Evolutionary conservation across 2,888 invertebrate genomes (phyloP), one percentile per base, ranked within the genome.

Genomic region (Aproaerema taeniolella): DNA sequence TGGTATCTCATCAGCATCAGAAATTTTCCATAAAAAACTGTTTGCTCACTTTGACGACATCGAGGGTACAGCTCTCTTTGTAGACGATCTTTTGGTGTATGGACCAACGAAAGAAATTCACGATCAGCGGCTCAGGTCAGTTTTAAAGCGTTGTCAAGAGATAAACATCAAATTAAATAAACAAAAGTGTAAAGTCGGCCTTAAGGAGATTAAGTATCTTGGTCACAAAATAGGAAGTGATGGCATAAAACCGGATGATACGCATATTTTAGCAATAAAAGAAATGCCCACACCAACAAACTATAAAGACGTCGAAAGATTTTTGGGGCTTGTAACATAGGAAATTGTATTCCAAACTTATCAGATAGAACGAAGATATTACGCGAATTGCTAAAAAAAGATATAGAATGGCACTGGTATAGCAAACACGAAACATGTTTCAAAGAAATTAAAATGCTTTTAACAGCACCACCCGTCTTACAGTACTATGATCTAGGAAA

Each of bases 361-460:
- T 38, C 38, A 10, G 38, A 38, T 24, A 38, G 31, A 38, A 38
- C 38, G 4, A n/a, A 24, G 9, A 8, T 29, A 10, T 38, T 38
- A 20, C 11, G 38, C 7, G 38, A 38, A 24, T 14, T 38, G 6
- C 17, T 38, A 15, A 30, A 13, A 33, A 33, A 33, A 11, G 24
- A 20, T 5, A 11, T 33, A 2, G 24, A 31, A 14, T 38, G 31
- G 33, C 33, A 33, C 12, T 33, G 33, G 44, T 10, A 47, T 42
- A 26, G 32, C 47, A 9, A 46, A 48, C 33, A 33, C 7, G 33
- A 33, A 26, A 48, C 51, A 37, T 33, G 17, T 6, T 51, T 48
- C 15, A 46, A 49, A 1, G 49, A 53, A 15, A 49, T 53, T 51
- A 53, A 20, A 48, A 53, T 25, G 20, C n/a, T 24, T 31, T 31